Conservation (phyloP, 2,797 vertebrate genomes). For the Peromyscus eremicus region DNA sequence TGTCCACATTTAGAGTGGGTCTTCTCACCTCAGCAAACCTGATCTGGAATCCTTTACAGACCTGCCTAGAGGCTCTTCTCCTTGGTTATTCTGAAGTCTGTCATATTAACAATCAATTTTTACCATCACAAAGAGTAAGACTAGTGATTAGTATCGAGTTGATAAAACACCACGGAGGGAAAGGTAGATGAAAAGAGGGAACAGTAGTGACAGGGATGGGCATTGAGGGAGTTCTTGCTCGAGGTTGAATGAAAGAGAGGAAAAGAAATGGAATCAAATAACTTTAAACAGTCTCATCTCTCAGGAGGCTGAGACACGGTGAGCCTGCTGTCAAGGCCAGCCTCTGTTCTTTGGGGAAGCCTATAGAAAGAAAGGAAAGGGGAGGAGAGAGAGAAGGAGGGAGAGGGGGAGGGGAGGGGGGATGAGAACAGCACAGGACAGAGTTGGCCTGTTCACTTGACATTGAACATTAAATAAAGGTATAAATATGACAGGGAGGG, state of each 20-base stretch:
- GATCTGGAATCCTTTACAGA: neutral
- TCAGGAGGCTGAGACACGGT: neutral
- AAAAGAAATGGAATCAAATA: neutral
- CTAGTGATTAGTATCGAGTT: neutral
- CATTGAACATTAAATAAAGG: neutral
- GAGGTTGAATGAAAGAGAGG: neutral
- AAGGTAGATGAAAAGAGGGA: neutral
- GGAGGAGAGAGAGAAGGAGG: too few relatives aligned
- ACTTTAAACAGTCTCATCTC: neutral
- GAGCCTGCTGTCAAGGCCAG: neutral
- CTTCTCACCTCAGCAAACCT: neutral
- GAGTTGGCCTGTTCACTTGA: neutral
- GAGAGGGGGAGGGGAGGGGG: too few relatives aligned
- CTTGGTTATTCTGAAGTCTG: neutral
- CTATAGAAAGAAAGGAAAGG: neutral
- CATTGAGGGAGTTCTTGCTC: neutral
- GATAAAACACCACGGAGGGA: too few relatives aligned
- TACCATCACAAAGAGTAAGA: neutral
- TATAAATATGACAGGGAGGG: too few relatives aligned
- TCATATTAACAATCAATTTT: neutral
- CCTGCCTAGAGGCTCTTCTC: neutral
- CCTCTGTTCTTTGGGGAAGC: neutral
- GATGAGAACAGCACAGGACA: neutral
- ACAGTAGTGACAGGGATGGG: neutral
- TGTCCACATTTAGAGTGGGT: neutral